Conservation (phyloP, 2,113 vertebrate species). For the Charadrius vociferus region DNA sequence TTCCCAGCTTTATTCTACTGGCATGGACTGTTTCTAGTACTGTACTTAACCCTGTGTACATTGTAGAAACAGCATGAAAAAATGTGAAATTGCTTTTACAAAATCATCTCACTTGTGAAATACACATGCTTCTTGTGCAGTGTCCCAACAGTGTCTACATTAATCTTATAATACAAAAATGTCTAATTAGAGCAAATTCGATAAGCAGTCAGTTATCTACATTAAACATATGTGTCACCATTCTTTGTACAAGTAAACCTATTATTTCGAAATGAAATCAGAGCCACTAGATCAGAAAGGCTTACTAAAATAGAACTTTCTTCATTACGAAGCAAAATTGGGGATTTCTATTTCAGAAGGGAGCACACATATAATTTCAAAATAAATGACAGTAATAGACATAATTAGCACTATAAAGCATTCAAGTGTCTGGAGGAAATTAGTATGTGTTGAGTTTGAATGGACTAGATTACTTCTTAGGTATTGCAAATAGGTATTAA, state of each 20-base stretch:
- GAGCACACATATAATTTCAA: slow-evolving; percentile 70
- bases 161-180: slow-evolving; percentile 75
- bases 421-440: slow-evolving; percentile 79
- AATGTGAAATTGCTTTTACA: background rate
- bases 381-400: slow-evolving; percentile 82
- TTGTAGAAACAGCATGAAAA: background rate
- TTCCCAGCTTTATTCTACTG: background rate
- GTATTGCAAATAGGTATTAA: slow-evolving; percentile 78
- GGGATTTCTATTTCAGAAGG: slow-evolving; percentile 72
- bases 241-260: slow-evolving; percentile 72
- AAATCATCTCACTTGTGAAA: slow-evolving; percentile 34
- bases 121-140: background rate
- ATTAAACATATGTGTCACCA: slow-evolving; percentile 84
- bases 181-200: slow-evolving; percentile 84
- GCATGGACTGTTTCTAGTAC: background rate
- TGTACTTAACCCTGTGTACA: background rate
- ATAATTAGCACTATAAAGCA: slow-evolving; percentile 85
- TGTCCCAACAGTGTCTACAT: slow-evolving; percentile 42
- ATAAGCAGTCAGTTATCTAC: slow-evolving; percentile 85
- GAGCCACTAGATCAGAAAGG: slow-evolving; percentile 74
- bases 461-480: slow-evolving; percentile 75
- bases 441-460: slow-evolving; percentile 76
- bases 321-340: slow-evolving; percentile 82
- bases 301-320: slow-evolving; percentile 79
- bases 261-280: slow-evolving; percentile 82